Evolutionary conservation across 37 sponge, comb jelly and placozoan species (phyloP), one percentile per base, ranked within the genome.

Genomic region (Chondrosia reniformis): DNA sequence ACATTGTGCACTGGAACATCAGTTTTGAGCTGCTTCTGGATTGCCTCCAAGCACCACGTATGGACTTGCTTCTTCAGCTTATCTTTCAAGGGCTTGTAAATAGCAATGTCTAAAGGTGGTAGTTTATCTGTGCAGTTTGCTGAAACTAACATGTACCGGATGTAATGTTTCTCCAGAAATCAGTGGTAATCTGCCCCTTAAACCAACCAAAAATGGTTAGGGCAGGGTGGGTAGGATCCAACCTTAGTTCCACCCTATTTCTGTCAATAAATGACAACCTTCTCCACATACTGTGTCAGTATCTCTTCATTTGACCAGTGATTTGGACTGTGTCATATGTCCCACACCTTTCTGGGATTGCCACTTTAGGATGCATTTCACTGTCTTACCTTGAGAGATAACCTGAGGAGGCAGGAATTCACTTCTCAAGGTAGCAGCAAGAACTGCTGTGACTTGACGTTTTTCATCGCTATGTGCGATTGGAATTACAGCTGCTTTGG

Each of bases 41-140:
- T 49, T 49, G 12, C 15, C 54, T 49, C 15, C 15, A 12, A 19
- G 15, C 54, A 12, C 12, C 15, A n/a, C n/a, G n/a, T n/a, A n/a
- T n/a, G n/a, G 31, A 75, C 42, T 27, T 13, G 43, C 46, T 36
- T 10, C 49, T 75, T 75, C 22, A 75, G 52, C 12, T 75, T 13
- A 45, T 75, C 46, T 45, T 75, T 45, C 9, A 75, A 4, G 25
- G 76, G 52, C 17, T 75, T 45, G 33, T 75, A 46, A 43, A 75
- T 45, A 9, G 76, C 10, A 75, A 75, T 75, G 49, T 75, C 52
- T 36, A 75, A 52, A 10, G 76, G 52, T 13, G 42, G 76, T n/a
- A 75, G 31, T 75, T 75, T 41, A 75, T 75, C 76, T n/a, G 76
- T 75, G 45, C 76, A 75, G 46, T 75, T 75, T 45, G 76, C 55